phyloP scores from a whole-genome alignment of 2,113 vertebrate genomes.

The Pandion haliaetus region DNA sequence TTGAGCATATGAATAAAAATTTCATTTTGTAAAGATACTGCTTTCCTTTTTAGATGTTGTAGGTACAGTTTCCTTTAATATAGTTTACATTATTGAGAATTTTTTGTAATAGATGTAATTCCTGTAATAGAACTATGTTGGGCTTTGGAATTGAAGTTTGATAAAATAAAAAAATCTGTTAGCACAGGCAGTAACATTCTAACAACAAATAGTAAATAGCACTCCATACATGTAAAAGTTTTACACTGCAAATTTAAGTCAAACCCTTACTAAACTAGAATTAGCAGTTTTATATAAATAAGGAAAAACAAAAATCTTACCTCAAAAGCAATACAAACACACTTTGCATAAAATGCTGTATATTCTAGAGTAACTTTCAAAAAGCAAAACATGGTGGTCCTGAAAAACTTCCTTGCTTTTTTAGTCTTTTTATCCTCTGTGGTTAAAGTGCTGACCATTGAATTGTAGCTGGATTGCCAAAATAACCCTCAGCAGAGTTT shows the following conservation, averaged over 20 bases:
- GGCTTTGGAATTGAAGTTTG: neutral
- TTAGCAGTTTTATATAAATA: neutral
- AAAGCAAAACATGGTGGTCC: neutral
- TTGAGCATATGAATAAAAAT: neutral
- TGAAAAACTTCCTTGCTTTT: neutral
- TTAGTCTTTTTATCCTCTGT: neutral
- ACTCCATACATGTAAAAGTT: neutral
- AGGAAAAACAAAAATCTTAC: neutral
- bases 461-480: neutral
- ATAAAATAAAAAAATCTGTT: neutral
- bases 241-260: no score
- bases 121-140: neutral
- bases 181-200: neutral
- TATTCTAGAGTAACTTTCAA: neutral
- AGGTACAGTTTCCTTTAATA: neutral
- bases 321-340: neutral
- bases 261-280: no score
- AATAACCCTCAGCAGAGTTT: neutral
- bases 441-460: neutral
- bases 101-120: neutral
- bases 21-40: neutral
- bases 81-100: neutral
- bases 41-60: neutral
- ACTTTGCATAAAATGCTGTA: neutral
- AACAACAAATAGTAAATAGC: neutral